phyloP scores from a whole-genome alignment of 1,140 invertebrate species.

The Bombus pascuorum region DNA sequence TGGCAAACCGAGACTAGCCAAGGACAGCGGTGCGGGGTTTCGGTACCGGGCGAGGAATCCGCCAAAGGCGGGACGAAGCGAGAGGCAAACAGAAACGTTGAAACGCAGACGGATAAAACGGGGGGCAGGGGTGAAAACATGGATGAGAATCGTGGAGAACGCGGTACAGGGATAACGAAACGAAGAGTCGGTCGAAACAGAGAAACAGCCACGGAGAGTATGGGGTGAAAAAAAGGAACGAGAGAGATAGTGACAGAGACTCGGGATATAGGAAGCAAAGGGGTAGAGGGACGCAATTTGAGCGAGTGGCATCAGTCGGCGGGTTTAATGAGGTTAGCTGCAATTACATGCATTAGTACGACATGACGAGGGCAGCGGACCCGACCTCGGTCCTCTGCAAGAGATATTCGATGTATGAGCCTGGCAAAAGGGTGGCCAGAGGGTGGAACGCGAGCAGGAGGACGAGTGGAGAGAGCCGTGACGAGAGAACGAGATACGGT shows the following conservation, averaged over 20 bases:
- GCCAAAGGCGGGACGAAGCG: not conserved
- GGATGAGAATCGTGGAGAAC: conserved; percentile 30
- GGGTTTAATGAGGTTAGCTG: conserved; percentile 81
- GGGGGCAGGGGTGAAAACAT: not conserved
- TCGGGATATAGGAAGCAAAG: not conserved
- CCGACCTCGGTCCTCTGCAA: conserved; percentile 68
- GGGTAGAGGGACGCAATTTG: conserved; percentile 70
- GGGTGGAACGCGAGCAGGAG: conserved; percentile 43
- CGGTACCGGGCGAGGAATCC: not conserved
- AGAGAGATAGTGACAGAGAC: not conserved
- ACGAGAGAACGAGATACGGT: not conserved
- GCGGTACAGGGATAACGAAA: conserved; percentile 46
- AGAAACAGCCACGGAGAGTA: conserved; percentile 31
- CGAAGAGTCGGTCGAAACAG: conserved; percentile 39
- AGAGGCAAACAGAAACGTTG: conserved; percentile 4
- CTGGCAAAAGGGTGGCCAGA: conserved; percentile 30
- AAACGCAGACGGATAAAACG: conserved; percentile 28
- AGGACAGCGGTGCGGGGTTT: not conserved
- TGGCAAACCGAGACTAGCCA: not conserved
- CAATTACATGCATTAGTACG: conserved; percentile 81
- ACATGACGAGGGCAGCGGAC: conserved; percentile 73
- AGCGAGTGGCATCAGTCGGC: conserved; percentile 78
- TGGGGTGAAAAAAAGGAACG: not conserved
- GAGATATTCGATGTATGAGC: conserved; percentile 63
- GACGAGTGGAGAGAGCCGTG: conserved; percentile 29